A percentile compares a stretch with the other conserved stretches of the same genome.
Conservation (phyloP, 2,797 vertebrate genomes). For the Hoplostethus atlanticus region DNA sequence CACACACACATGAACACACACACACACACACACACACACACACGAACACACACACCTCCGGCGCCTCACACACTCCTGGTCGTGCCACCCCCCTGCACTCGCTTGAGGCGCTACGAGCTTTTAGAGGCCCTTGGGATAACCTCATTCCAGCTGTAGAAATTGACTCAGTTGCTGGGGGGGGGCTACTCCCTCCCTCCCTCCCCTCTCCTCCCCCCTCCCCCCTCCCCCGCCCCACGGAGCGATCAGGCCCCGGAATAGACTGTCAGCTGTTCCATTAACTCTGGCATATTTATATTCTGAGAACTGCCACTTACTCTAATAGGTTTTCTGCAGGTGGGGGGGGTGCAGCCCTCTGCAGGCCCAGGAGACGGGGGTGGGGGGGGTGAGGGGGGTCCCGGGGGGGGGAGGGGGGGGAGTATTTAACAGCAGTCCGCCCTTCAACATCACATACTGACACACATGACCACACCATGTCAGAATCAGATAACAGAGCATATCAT, state of each 20-base stretch:
- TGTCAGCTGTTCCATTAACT: conserved; percentile 88
- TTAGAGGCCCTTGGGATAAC: conserved; percentile 66
- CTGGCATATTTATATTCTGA: conserved; percentile 85
- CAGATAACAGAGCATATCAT: conserved; percentile 42
- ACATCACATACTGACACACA: conserved; percentile 44
- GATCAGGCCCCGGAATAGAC: conserved; percentile 79
- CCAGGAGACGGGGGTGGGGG: conserved; percentile 45
- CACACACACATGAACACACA: no score
- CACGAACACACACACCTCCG: background rate
- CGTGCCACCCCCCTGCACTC: conserved; percentile 14
- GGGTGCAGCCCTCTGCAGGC: conserved; percentile 51
- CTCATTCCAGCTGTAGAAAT: conserved; percentile 74
- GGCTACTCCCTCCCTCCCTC: background rate
- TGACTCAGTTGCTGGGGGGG: conserved; percentile 58
- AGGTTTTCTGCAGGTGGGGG: conserved; percentile 79
- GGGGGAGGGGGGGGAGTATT: conserved; percentile 38
- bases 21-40: background rate
- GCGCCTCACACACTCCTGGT: conserved; percentile 14
- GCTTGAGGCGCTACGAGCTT: conserved; percentile 52
- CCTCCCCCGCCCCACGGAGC: conserved; percentile 38
- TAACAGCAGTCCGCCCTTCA: conserved; percentile 62
- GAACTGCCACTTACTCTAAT: conserved; percentile 85
- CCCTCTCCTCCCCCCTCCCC: background rate
- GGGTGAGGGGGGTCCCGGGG: no score
- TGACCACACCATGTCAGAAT: conserved; percentile 25